Evolutionary conservation across 2,113 vertebrate genomes (phyloP), one percentile per base, ranked within the genome.

Genomic region (Dryoscopus gambensis): DNA sequence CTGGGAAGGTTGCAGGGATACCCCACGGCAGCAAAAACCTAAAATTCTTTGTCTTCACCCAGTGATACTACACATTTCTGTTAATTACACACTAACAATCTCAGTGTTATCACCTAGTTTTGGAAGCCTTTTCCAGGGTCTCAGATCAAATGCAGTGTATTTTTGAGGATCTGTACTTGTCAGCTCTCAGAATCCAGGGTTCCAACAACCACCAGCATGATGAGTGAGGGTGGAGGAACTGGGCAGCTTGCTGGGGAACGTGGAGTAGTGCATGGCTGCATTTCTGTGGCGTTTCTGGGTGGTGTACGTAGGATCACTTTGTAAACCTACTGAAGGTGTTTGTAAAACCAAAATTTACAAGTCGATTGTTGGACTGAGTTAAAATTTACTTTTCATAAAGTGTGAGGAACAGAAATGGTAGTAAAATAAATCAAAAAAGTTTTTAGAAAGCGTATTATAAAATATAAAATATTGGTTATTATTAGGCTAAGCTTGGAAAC

Each of bases 221-320:
- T 63, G 37, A 28, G 15, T 27, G 27, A 25, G 17, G 53, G 6
- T 1, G 1, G 11, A 35, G 39, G 33, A 52, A 23, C 42, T 78
- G 56, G 42, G 28, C 31, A 13, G 37, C 15, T 56, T 65, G 40
- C 17, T 23, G 20, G 56, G 56, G 13, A 39, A 10, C 10, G 23
- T 1, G 1, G 20, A 22, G 12, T 9, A 22, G 10, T 33, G 55
- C 24, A 7, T 56, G 55, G 42, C 42, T 50, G 15, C 11, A 5
- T 65, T 95, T 57, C 42, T 46, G 15, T 42, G 67, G 9, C 31
- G 3, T 33, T 85, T 22, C 22, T 75, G 7, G 15, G 14, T 59
- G 37, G 7, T 40, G 35, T 40, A 6, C 1, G 0, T 35, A 6
- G 18, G n/a, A 9, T 28, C 44, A 17, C 4, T 39, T 67, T 64